Evolutionary conservation across 1,140 invertebrate species (phyloP).

Genomic region (Microplitis demolitor): DNA sequence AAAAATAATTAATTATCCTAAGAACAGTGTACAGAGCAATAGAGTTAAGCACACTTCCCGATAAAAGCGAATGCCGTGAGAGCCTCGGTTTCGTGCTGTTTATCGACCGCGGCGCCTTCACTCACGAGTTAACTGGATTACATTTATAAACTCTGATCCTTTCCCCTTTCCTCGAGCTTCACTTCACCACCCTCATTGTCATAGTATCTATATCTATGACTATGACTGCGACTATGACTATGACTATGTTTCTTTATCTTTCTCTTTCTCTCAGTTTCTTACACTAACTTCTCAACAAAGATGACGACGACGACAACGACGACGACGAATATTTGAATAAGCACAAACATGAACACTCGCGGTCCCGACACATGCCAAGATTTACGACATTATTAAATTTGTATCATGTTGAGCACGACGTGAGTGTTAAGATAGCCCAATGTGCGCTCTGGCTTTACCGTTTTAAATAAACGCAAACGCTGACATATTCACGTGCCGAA

Average conservation of each 20-base stretch:
- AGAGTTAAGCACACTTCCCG: conserved; percentile 8
- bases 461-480: neutral
- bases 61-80: conserved; percentile 41
- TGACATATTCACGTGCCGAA: neutral
- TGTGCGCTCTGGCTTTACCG: neutral
- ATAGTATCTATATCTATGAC: conserved; percentile 27
- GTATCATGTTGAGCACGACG: conserved; percentile 35
- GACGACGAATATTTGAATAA: neutral
- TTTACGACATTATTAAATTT: conserved; percentile 44
- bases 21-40: neutral
- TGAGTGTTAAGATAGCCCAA: conserved; percentile 26
- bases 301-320: no score
- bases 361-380: conserved; percentile 24
- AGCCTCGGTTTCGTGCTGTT: conserved; percentile 40
- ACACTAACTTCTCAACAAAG: no score
- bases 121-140: conserved; percentile 43
- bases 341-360: neutral
- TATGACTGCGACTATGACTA: conserved; percentile 26
- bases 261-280: neutral
- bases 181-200: neutral
- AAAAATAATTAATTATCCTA: conserved; percentile 27
- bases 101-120: conserved; percentile 41
- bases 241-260: conserved; percentile 34
- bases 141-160: conserved; percentile 36
- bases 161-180: neutral